Conservation (phyloP, 1,140 invertebrate species). For the Hycleus phaleratus region DNA sequence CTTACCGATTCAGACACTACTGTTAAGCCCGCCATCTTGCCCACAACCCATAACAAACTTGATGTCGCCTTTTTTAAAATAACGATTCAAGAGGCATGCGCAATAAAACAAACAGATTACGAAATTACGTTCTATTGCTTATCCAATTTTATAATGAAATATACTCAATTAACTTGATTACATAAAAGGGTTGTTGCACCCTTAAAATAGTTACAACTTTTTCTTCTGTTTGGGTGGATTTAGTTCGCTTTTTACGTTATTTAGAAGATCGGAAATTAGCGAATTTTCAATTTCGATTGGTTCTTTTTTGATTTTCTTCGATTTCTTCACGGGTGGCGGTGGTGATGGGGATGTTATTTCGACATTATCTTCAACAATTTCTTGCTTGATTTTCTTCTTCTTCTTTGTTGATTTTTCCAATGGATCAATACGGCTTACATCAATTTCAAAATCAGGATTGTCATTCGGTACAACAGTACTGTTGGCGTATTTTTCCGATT, state of each 20-base stretch:
- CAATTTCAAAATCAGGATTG: not conserved
- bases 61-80: no score
- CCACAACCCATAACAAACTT: conserved; percentile 21
- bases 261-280: conserved; percentile 1
- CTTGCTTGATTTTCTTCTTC: not conserved
- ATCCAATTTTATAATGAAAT: not conserved
- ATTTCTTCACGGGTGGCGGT: no score
- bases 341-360: no score
- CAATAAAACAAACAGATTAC: not conserved
- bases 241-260: conserved; percentile 1
- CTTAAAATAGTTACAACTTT: not conserved
- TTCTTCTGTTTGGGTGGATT: conserved; percentile 4
- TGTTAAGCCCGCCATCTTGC: conserved; percentile 29
- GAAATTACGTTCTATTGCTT: not conserved
- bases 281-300: not conserved
- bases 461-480: not conserved
- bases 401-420: not conserved
- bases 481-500: not conserved
- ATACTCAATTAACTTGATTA: not conserved
- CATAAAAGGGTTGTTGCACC: not conserved
- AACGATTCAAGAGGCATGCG: not conserved
- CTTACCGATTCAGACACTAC: conserved; percentile 31
- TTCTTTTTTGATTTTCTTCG: no score
- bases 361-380: not conserved
- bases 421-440: no score